Evolutionary conservation across 2,888 invertebrate species (phyloP).

Genomic region (Graphium colonna): DNA sequence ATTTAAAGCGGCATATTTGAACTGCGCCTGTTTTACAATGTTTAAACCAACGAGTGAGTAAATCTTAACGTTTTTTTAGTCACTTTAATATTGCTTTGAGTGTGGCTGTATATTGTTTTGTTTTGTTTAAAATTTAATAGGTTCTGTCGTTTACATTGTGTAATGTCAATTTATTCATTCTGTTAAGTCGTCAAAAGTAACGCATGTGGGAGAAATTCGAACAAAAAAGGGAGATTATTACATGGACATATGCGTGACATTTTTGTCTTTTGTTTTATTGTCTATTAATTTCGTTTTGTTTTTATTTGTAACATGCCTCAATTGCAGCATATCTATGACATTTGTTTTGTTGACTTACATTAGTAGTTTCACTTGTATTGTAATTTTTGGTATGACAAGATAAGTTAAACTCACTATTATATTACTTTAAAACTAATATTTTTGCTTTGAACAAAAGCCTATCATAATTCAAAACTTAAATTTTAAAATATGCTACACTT

Average conservation of each 20-base stretch:
- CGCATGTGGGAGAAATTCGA: neutral
- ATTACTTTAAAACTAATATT: no score
- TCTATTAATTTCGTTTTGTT: neutral
- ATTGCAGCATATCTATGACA: no score
- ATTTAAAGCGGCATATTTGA: conserved; percentile 51
- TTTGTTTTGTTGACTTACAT: no score
- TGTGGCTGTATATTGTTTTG: conserved; percentile 2
- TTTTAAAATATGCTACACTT: neutral
- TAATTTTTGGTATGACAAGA: no score
- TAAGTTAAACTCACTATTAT: no score
- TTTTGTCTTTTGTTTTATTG: no score
- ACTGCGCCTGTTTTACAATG: conserved; percentile 54
- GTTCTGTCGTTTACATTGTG: neutral
- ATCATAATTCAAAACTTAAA: neutral
- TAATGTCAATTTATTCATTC: neutral
- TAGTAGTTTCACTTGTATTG: no score
- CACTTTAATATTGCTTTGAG: neutral
- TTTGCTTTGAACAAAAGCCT: no score
- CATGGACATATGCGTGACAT: no score
- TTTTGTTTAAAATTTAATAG: conserved; percentile 2
- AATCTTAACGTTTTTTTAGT: conserved; percentile 5
- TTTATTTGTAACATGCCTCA: neutral
- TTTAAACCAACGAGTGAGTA: conserved; percentile 40
- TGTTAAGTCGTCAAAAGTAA: neutral
- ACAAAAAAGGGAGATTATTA: no score